Evolutionary conservation across 2,797 vertebrate genomes (phyloP), one percentile per base, ranked within the genome.

Genomic region (Gadopsis bispinosus): DNA sequence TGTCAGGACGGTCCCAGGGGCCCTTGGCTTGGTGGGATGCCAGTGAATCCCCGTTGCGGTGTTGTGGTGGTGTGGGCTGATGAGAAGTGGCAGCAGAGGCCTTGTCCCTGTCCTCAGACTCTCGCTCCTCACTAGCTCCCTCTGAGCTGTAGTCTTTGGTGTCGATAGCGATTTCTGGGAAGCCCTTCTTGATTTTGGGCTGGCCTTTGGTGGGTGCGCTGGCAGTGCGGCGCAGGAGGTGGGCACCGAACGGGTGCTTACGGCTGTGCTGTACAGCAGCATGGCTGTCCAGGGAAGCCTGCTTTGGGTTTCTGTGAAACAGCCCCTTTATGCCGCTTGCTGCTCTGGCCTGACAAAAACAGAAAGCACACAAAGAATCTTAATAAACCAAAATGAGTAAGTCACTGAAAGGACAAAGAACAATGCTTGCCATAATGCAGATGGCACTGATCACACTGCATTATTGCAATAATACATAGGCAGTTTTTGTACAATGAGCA

Each of bases 231-330:
- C 97, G 93, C 89, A 99, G 92, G 72, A 99, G 94, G 92, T 98
- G 96, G 90, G 97, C 97, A 81, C 97, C 98, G 86, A 99, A 98
- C 14, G 97, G 96, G 86, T 96, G 95, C 93, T 97, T 98, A 96
- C 94, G 96, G 77, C 86, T 94, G 93, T 94, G 97, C 90, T 96
- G 97, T 78, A 94, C 98, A 99, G 95, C 97, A 99, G 95, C 97
- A 98, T 97, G 97, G 96, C 98, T 98, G 98, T 99, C 98, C 89
- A 99, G 98, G 68, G 98, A 99, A 90, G 96, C 89, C 88, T 99
- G 97, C 95, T 99, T 99, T 97, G 97, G 96, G 95, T 96, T 98
- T 96, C 97, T 98, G 95, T 98, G 97, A 95, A 99, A 99, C 75
- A 99, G 96, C 75, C 97, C 97, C 97, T 99, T 99, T 96, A 99